Conservation (phyloP, 2,113 vertebrate species). For the Pheucticus melanocephalus region DNA sequence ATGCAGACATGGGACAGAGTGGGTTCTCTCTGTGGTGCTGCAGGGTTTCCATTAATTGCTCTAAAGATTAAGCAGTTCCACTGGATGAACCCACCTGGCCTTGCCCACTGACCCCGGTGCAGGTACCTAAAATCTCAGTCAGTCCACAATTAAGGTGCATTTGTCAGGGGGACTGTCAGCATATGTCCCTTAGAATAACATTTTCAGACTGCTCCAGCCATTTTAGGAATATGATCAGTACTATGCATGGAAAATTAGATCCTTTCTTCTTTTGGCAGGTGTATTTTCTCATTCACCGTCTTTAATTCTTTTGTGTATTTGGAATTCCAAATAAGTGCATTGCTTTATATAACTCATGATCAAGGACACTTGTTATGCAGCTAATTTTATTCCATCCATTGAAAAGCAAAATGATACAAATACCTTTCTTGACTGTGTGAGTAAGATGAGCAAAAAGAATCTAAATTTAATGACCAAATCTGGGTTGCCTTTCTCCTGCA, state of each 20-base stretch:
- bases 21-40: neutral
- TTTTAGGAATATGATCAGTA: neutral
- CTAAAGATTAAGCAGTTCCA: neutral
- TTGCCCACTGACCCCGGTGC: neutral
- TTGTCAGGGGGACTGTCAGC: neutral
- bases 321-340: neutral
- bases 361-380: neutral
- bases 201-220: neutral
- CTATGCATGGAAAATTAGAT: neutral
- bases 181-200: neutral
- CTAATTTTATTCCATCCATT: constrained; percentile 18
- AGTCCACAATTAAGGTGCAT: neutral
- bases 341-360: neutral
- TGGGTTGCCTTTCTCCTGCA: neutral
- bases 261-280: neutral
- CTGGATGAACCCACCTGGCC: neutral
- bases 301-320: neutral
- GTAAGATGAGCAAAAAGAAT: neutral
- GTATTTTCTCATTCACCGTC: neutral
- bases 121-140: neutral
- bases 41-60: neutral
- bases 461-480: constrained; percentile 12
- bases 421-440: neutral
- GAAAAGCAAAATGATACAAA: constrained; percentile 7
- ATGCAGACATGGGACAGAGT: neutral